Conservation (phyloP, 2,113 vertebrate species). For the Thymallus thymallus region DNA sequence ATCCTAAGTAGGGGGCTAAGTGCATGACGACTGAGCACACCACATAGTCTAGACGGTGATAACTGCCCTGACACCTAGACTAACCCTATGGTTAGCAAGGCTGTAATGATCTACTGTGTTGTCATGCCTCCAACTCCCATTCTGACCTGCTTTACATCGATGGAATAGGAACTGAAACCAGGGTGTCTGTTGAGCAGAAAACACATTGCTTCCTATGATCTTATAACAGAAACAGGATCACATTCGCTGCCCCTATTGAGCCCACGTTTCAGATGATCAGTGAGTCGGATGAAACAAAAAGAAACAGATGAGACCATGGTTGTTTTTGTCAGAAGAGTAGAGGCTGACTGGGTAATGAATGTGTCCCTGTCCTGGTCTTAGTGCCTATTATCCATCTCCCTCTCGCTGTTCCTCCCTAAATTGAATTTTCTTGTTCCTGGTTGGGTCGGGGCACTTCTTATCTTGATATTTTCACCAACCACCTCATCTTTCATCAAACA, state of each 20-base stretch:
- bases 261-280: not conserved
- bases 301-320: not conserved
- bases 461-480: not conserved
- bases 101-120: no score
- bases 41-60: no score
- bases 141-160: no score
- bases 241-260: not conserved
- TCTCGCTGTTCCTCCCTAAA: not conserved
- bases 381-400: not conserved
- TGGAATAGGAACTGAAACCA: no score
- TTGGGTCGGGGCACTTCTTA: not conserved
- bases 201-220: not conserved
- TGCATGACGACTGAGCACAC: no score
- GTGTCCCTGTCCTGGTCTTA: not conserved
- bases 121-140: no score
- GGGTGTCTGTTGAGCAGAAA: no score
- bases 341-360: not conserved
- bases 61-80: no score
- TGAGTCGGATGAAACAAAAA: not conserved
- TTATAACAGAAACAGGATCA: not conserved
- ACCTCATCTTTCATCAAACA: not conserved
- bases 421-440: not conserved
- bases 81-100: no score
- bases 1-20: no score
- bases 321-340: slow-evolving; percentile 1